Conservation (phyloP, 2,797 vertebrate genomes). For the Peromyscus aztecus region DNA sequence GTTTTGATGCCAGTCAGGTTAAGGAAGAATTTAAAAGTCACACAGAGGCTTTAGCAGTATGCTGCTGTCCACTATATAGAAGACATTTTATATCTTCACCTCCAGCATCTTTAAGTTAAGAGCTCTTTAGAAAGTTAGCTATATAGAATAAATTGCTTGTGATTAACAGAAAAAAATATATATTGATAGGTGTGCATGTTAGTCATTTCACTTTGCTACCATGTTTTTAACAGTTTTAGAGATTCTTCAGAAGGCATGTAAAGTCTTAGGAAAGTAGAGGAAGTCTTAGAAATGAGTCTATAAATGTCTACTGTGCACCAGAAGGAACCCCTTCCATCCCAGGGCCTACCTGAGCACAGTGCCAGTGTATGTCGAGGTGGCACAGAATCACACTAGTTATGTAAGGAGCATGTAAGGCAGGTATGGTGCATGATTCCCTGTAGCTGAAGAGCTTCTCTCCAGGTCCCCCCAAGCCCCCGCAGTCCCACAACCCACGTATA, state of each 20-base stretch:
- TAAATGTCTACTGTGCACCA: background rate
- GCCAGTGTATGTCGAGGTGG: background rate
- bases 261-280: slow-evolving; percentile 32
- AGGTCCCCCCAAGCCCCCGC: too few species aligned
- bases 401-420: background rate
- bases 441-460: too few species aligned
- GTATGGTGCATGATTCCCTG: background rate
- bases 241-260: slow-evolving; percentile 16
- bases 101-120: slow-evolving; percentile 30
- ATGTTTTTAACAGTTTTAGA: background rate
- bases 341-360: background rate
- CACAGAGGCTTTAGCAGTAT: background rate
- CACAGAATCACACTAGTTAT: too few species aligned
- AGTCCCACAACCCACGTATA: too few species aligned
- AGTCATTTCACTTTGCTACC: background rate
- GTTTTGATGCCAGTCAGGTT: background rate
- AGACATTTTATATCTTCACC: background rate
- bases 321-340: too few species aligned
- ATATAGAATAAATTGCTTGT: slow-evolving; percentile 13
- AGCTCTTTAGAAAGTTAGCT: background rate
- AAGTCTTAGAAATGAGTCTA: background rate
- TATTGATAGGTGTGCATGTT: background rate
- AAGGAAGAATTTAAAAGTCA: slow-evolving; percentile 14
- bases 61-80: background rate
- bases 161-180: background rate